phyloP scores from a whole-genome alignment of 2,113 vertebrate species.

The Lathamus discolor region DNA sequence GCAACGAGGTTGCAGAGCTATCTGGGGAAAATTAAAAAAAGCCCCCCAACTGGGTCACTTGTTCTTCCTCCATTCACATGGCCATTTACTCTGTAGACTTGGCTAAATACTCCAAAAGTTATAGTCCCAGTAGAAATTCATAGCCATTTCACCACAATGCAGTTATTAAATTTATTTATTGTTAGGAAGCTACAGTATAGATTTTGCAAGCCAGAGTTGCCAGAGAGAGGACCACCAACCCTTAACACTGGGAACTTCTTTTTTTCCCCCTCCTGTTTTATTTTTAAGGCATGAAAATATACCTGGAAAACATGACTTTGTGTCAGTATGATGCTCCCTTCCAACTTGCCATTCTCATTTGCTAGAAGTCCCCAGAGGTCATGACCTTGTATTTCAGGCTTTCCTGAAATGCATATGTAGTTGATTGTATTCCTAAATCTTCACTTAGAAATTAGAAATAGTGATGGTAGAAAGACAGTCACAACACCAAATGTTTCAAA shows the following conservation, averaged over 20 bases:
- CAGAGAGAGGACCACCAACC: neutral
- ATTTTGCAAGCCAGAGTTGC: neutral
- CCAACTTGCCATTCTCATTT: neutral
- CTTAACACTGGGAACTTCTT: neutral
- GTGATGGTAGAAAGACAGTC: neutral
- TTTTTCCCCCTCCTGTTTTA: neutral
- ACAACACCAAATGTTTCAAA: neutral
- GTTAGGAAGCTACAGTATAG: neutral
- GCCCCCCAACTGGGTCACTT: accelerated
- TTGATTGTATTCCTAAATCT: neutral
- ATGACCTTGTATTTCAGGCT: neutral
- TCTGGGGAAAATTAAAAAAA: neutral
- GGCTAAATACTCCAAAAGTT: neutral
- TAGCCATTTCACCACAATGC: neutral
- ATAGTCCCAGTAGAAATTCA: neutral
- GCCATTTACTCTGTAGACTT: neutral
- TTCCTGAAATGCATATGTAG: neutral
- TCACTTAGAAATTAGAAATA: neutral
- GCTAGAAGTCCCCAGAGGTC: neutral
- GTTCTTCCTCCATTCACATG: neutral
- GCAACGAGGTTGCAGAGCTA: neutral
- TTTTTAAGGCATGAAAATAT: neutral
- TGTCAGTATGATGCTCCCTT: neutral
- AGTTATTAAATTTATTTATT: neutral
- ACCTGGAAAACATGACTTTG: neutral